Conservation (phyloP, 2,113 vertebrate genomes). For the Porphyrio hochstetteri region DNA sequence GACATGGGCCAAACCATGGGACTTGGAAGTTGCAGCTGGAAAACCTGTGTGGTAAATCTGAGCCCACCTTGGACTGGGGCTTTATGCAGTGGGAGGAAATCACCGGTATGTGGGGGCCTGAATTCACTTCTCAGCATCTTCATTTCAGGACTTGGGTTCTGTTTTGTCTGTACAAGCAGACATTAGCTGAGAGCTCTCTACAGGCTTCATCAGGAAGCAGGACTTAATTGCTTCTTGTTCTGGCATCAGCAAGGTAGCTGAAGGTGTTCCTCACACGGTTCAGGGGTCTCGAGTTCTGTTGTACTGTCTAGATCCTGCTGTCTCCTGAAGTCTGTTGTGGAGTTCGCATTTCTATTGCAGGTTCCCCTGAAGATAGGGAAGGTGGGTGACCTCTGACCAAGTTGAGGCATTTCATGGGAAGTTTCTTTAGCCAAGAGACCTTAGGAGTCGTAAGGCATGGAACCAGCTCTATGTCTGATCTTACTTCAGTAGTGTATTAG, state of each 20-base stretch:
- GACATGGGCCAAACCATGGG: accelerated
- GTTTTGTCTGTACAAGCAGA: not conserved
- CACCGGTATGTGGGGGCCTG: not conserved
- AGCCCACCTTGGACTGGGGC: not conserved
- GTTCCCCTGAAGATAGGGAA: not conserved
- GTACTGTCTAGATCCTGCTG: not conserved
- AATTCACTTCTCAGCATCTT: not conserved
- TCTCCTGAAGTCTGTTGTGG: not conserved
- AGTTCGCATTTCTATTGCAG: not conserved
- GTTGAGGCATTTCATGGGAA: not conserved
- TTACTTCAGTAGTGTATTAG: accelerated
- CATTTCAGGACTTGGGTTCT: not conserved
- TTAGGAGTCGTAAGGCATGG: not conserved
- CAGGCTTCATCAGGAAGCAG: not conserved
- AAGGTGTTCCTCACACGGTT: accelerated
- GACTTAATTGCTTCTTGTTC: accelerated
- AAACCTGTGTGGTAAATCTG: not conserved
- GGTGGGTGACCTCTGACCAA: not conserved
- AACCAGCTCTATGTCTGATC: not conserved
- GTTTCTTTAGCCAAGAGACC: not conserved
- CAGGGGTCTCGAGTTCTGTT: not conserved
- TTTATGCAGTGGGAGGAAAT: not conserved
- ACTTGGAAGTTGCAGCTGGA: not conserved
- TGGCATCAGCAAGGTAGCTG: not conserved
- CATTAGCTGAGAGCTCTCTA: not conserved